Evolutionary conservation across 2,888 invertebrate genomes (phyloP), one percentile per base, ranked within the genome.

Genomic region (Hanleya hanleyi): DNA sequence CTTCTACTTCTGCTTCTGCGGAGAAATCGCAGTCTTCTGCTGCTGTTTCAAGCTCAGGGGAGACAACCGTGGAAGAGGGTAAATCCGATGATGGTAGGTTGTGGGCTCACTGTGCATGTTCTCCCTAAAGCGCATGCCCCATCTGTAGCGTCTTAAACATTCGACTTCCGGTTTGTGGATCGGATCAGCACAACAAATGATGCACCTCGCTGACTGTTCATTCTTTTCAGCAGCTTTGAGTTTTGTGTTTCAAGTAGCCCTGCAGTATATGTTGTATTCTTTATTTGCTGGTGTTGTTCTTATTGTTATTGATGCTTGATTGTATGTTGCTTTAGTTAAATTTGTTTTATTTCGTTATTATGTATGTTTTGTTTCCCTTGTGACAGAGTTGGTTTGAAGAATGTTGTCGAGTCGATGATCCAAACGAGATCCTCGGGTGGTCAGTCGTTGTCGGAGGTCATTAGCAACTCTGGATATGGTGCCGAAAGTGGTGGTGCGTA

Each of bases 391-490:
- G 67, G 67, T 41, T 38, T 67, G 47, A 38, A 36, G 41, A 67
- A 79, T 57, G 84, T 86, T 38, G 84, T 86, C 61, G 86, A 86
- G 70, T 84, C 84, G 74, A 83, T 83, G 15, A 78, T 86, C 35
- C 82, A 79, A 64, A 80, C 84, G 51, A 83, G 84, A 73, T 83
- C 81, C 74, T 74, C 78, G 69, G 86, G 86, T 49, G 83, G 81
- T 51, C 81, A 83, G 61, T 82, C 82, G 67, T 77, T 87, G 35
- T 83, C 83, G 15, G 86, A 86, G 76, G 79, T 85, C 69, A 82
- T 87, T 62, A 81, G 79, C 67, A 83, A 81, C 51, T 68, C 77
- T 67, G 50, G 65, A 37, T 83, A 82, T 69, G 84, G 82, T 70
- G 77, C 78, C 68, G 80, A 79, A 73, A n/a, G 26, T 29, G 81